phyloP scores from a whole-genome alignment of 2,888 invertebrate species.

The Drosophila rubida region DNA sequence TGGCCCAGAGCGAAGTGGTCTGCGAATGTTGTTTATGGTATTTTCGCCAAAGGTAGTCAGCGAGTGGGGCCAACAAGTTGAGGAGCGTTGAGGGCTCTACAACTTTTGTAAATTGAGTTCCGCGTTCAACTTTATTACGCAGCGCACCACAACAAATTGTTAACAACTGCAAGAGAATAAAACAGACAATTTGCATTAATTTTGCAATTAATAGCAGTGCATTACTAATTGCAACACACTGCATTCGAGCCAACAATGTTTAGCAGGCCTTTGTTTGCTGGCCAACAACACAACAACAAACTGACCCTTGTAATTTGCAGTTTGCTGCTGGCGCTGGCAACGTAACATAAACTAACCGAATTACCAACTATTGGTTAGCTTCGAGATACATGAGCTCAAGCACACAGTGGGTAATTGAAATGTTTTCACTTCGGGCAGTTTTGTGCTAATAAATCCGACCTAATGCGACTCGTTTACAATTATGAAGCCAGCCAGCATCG shows the following conservation, averaged over 20 bases:
- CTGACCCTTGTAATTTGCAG: slow-evolving; percentile 1
- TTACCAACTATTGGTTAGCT: not conserved
- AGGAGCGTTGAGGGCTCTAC: slow-evolving; percentile 28
- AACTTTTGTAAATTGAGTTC: slow-evolving; percentile 56
- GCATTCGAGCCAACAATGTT: not conserved
- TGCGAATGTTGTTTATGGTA: slow-evolving; percentile 17
- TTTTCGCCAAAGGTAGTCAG: slow-evolving; percentile 14
- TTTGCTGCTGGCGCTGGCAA: not conserved
- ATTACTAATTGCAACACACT: not conserved
- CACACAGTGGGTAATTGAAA: not conserved
- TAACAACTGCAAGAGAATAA: not conserved
- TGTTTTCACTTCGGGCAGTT: not conserved
- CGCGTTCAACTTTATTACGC: slow-evolving; percentile 36
- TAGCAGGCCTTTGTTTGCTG: not conserved
- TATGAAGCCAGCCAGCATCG: slow-evolving; percentile 4
- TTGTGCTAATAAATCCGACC: not conserved
- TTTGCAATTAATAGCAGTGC: not conserved
- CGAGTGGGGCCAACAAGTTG: slow-evolving; percentile 12
- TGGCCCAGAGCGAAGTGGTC: slow-evolving; percentile 12
- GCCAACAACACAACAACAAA: not conserved
- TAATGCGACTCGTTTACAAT: slow-evolving; percentile 14
- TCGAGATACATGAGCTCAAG: not conserved
- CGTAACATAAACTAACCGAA: not conserved
- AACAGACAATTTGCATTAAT: slow-evolving; percentile 1
- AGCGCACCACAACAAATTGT: slow-evolving; percentile 12